A percentile compares a stretch with the other conserved stretches of the same genome.
Evolutionary conservation across 1,140 invertebrate genomes (phyloP).

Genomic region (Polypedilum vanderplanki): DNA sequence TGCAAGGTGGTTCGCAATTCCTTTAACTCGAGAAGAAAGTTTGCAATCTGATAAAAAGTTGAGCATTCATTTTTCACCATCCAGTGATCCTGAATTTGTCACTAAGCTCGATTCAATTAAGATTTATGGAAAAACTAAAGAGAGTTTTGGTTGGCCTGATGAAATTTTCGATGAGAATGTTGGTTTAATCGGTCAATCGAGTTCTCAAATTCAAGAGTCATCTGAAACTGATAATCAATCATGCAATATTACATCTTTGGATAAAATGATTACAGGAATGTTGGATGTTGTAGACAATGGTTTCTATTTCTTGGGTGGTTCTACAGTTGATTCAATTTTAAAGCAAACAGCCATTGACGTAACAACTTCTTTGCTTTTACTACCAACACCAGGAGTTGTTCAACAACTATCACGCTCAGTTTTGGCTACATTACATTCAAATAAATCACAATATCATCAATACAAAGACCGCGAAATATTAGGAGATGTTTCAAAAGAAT

Average conservation of each 20-base stretch:
- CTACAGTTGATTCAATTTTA: constrained; percentile 43
- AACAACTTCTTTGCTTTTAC: constrained; percentile 69
- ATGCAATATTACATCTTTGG: constrained; percentile 38
- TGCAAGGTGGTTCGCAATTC: constrained; percentile 91
- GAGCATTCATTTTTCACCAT: constrained; percentile 81
- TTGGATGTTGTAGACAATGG: constrained; percentile 69
- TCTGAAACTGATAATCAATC: constrained; percentile 9
- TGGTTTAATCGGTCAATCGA: background rate
- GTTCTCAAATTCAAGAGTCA: background rate
- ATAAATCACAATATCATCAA: constrained; percentile 67
- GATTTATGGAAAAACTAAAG: constrained; percentile 89
- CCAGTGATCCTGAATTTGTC: constrained; percentile 79
- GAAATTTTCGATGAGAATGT: constrained; percentile 47
- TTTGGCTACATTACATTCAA: constrained; percentile 69
- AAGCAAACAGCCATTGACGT: constrained; percentile 60
- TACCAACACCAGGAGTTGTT: constrained; percentile 72
- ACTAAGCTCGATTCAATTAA: constrained; percentile 92
- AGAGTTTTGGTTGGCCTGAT: constrained; percentile 94
- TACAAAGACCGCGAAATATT: constrained; percentile 85
- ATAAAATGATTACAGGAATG: constrained; percentile 61
- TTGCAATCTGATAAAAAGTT: constrained; percentile 88
- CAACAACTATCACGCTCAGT: constrained; percentile 72
- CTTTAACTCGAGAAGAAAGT: constrained; percentile 89
- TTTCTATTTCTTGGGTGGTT: constrained; percentile 45
- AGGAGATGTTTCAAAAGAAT: constrained; percentile 63